Evolutionary conservation across 1,140 invertebrate species (phyloP).

Genomic region (Agraylea sexmaculata): DNA sequence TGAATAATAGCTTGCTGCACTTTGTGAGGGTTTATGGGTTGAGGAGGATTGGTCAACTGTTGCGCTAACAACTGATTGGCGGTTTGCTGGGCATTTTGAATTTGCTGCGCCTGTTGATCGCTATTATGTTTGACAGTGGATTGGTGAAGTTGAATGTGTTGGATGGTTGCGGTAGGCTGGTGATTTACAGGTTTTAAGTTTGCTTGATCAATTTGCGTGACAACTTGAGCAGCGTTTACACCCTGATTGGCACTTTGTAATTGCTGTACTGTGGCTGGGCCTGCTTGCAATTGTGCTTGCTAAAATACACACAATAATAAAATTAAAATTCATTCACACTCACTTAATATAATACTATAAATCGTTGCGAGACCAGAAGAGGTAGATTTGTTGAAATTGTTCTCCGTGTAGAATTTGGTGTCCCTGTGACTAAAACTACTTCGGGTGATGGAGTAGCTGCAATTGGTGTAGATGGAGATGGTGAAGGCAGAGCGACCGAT

Average conservation of each 20-base stretch:
- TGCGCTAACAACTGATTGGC: slow-evolving; percentile 38
- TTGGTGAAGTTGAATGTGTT: slow-evolving; percentile 18
- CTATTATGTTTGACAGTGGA: slow-evolving; percentile 12
- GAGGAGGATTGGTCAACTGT: slow-evolving; percentile 37
- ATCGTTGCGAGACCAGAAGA: slow-evolving; percentile 4
- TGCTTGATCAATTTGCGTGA: slow-evolving; percentile 6
- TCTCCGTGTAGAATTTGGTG: slow-evolving; percentile 2
- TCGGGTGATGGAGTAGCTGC: slow-evolving; percentile 11
- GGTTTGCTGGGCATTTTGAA: slow-evolving; percentile 32
- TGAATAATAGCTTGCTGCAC: slow-evolving; percentile 39
- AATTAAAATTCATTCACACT: background rate
- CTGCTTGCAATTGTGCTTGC: slow-evolving; percentile 36
- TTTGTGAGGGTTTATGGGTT: slow-evolving; percentile 39
- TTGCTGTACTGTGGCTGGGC: slow-evolving; percentile 23
- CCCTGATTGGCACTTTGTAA: slow-evolving; percentile 16
- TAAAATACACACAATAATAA: slow-evolving; percentile 25
- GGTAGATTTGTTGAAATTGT: slow-evolving; percentile 10
- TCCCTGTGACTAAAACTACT: slow-evolving; percentile 10
- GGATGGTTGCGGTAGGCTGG: slow-evolving; percentile 7
- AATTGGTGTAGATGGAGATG: slow-evolving; percentile 6
- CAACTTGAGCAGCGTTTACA: slow-evolving; percentile 20
- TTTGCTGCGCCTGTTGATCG: slow-evolving; percentile 22
- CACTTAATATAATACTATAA: too few relatives aligned
- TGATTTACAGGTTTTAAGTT: background rate
- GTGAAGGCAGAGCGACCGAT: slow-evolving; percentile 6